Base-by-base conservation (phyloP, 2,113 vertebrate genomes). In the Pongo abelii region DNA sequence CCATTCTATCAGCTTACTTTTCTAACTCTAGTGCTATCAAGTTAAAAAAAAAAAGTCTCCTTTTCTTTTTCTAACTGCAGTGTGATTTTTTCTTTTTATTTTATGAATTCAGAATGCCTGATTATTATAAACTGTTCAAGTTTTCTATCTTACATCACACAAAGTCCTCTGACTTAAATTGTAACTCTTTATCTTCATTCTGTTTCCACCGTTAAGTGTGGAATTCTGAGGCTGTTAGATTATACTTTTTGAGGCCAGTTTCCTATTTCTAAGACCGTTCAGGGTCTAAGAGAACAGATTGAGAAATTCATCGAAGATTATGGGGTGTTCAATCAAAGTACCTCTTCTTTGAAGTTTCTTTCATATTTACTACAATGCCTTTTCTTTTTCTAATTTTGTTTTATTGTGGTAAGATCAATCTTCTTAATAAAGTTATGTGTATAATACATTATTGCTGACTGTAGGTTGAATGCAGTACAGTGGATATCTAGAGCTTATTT, bases 51-150 rank as follows among this genome's bases (percentile, higher is more conserved):
- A 83, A 43, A 3, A 57, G 2, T 67, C 30, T 89, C 25, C 13
- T 78, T 12, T 35, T 69, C 3, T 20, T 4, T 20, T 91, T 88
- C 92, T 23, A 77, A 81, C 23, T n/a, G 35, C 23, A 38, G 4
- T 40, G 27, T 80, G n/a, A 84, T 83, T 27, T 64, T 88, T 93
- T 84, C 57, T 52, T n/a, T 94, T 91, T 48, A 89, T 74, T 95
- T 94, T 23, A 30, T 55, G 74, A 83, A 69, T 88, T 77, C 16
- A 59, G 30, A 83, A 78, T 46, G 32, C 30, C 86, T 84, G n/a
- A 38, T 90, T 93, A 64, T 85, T 83, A 78, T 61, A 78, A 91
- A 83, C 17, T 43, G 8, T 43, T 86, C 40, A 55, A 12, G 7
- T 30, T 92, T 35, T 75, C 22, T 79, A 84, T 48, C 13, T 91